Evolutionary conservation across 92 coral and sea anemone genomes (phyloP), one percentile per base, ranked within the genome.

Genomic region (Diadumene lineata): DNA sequence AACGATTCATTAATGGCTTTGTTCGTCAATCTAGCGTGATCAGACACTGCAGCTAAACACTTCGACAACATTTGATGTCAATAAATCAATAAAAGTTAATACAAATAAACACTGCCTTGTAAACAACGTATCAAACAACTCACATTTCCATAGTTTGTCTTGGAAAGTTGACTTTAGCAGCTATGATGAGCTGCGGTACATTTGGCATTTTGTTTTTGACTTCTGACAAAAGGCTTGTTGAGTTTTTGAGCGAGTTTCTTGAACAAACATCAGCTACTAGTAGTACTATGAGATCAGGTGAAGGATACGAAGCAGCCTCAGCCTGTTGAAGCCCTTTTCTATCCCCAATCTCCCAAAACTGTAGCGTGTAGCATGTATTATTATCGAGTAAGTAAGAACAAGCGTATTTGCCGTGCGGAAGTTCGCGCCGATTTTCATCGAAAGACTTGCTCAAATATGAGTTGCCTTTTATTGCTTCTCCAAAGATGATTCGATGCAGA

Each of bases 321-420:
- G 77, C 48, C 15, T 75, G 62, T 13, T 77, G 63, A 32, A 50
- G 70, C 22, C 43, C 83, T n/a, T 84, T 82, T 78, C 66, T 66
- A 0, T 57, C 80, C 29, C n/a, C 0, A n/a, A 50, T 22, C 26
- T 23, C 28, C 56, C 57, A 38, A 56, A 74, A 62, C 15, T 43
- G 34, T 0, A 61, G 60, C 43, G 70, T 63, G 48, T 34, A 74
- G 0, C 33, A 44, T 60, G 16, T 10, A 11, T 56, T 25, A 29
- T 74, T 61, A 11, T 74, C 56, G 50, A 38, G 57, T 17, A 27
- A 2, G 43, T 60, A 74, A 15, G 27, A 58, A 1, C 57, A 55
- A 19, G 79, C 60, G 30, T 74, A 50, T 17, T 24, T 46, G 8
- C 44, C 60, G 1, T 26, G 23, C 30, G 79, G 70, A 60, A 74